Conservation (phyloP, 2,113 vertebrate species). For the Glareola pratincola region DNA sequence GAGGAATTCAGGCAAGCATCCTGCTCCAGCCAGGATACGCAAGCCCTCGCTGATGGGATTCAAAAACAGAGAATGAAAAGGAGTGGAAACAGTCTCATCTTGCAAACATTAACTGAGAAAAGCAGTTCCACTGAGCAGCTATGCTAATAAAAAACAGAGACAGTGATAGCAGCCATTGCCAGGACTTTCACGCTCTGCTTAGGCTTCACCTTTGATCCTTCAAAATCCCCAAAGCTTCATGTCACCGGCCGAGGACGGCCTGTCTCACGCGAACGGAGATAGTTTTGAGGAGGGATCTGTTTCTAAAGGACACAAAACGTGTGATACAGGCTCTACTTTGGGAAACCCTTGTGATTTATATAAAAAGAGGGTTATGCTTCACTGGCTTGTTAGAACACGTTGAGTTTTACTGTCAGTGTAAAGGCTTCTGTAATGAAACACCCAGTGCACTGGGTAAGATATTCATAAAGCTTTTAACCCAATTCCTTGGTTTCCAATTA, state of each 20-base stretch:
- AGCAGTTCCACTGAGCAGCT: background rate
- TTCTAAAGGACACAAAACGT: background rate
- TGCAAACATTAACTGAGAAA: background rate
- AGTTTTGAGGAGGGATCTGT: background rate
- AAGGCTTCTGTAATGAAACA: constrained; percentile 10
- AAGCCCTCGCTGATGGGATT: background rate
- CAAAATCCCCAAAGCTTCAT: background rate
- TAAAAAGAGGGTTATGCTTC: background rate
- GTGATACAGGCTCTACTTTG: background rate
- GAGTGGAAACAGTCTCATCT: background rate
- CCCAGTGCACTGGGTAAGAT: background rate
- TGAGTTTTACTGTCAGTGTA: constrained; percentile 1
- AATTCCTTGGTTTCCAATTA: constrained; percentile 59
- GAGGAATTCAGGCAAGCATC: background rate
- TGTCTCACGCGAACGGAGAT: background rate
- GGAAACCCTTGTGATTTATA: background rate
- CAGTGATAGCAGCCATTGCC: background rate
- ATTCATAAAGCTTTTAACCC: constrained; percentile 16
- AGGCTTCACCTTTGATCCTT: background rate
- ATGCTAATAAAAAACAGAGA: background rate
- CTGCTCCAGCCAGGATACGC: background rate
- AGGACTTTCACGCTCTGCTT: background rate
- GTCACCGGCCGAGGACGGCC: background rate
- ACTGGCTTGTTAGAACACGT: background rate
- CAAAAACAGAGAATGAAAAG: background rate